These are phyloP conservation scores for Heliconius hortense DNA, from an alignment of 2,888 invertebrate genomes.

Conservation along the genomic window DNA sequence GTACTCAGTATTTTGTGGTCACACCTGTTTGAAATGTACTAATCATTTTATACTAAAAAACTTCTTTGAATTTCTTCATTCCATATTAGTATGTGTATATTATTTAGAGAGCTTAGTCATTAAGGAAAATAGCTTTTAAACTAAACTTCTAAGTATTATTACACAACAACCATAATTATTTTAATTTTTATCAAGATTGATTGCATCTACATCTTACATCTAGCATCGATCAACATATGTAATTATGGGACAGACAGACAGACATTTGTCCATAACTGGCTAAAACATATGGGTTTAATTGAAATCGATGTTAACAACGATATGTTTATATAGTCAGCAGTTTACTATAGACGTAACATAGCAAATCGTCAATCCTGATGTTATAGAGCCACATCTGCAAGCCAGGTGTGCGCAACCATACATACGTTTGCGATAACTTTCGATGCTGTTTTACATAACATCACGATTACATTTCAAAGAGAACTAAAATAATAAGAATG, in stretches of 20 bases:
- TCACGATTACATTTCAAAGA: neutral
- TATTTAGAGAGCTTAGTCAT: conserved; percentile 4
- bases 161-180: neutral
- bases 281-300: neutral
- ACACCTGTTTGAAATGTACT: conserved; percentile 12
- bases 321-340: conserved; percentile 27
- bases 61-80: neutral
- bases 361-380: conserved; percentile 57
- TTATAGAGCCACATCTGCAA: conserved; percentile 56
- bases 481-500: neutral
- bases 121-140: conserved; percentile 15
- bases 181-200: neutral
- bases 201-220: too few relatives aligned
- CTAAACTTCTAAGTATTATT: neutral
- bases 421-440: conserved; percentile 30
- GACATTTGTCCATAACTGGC: neutral
- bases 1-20: conserved; percentile 21
- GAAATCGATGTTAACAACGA: neutral
- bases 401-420: conserved; percentile 65
- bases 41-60: conserved; percentile 11
- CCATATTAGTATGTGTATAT: neutral
- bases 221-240: neutral
- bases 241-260: neutral
- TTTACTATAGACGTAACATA: conserved; percentile 50
- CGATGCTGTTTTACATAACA: neutral